phyloP scores from a whole-genome alignment of 2,113 vertebrate species.

The Neopipo cinnamomea region DNA sequence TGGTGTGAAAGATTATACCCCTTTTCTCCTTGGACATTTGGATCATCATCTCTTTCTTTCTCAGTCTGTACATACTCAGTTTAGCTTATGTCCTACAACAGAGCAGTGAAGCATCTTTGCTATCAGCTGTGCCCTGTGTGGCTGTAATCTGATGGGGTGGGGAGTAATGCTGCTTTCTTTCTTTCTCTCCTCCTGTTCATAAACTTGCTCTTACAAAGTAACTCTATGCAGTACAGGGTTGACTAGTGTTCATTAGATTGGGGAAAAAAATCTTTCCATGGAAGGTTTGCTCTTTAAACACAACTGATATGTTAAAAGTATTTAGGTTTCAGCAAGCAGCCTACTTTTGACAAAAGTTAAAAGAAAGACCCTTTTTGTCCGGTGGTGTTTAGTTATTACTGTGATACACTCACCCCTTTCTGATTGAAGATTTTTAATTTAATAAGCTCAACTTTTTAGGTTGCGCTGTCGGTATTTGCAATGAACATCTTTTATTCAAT shows the following conservation, averaged over 20 bases:
- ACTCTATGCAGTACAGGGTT: constrained; percentile 46
- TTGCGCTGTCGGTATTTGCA: not conserved
- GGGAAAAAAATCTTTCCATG: not conserved
- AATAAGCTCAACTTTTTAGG: constrained; percentile 4
- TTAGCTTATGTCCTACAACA: not conserved
- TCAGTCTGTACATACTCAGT: not conserved
- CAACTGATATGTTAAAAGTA: not conserved
- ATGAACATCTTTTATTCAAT: not conserved
- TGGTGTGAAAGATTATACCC: not conserved
- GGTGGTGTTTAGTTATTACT: not conserved
- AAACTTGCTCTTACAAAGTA: constrained; percentile 12
- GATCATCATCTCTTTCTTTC: constrained; percentile 19
- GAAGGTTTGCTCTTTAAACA: not conserved
- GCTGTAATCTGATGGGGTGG: not conserved
- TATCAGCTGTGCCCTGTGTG: constrained; percentile 12
- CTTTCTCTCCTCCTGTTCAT: not conserved
- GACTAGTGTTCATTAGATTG: not conserved
- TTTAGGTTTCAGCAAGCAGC: not conserved
- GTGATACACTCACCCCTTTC: not conserved
- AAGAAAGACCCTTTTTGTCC: not conserved
- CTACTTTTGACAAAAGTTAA: not conserved
- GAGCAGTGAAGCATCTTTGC: constrained; percentile 19
- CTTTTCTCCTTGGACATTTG: constrained; percentile 1
- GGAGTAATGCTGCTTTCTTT: constrained; percentile 27
- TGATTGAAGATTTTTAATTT: not conserved